Evolutionary conservation across 2,113 vertebrate species (phyloP).

Genomic region (Manacus vitellinus): DNA sequence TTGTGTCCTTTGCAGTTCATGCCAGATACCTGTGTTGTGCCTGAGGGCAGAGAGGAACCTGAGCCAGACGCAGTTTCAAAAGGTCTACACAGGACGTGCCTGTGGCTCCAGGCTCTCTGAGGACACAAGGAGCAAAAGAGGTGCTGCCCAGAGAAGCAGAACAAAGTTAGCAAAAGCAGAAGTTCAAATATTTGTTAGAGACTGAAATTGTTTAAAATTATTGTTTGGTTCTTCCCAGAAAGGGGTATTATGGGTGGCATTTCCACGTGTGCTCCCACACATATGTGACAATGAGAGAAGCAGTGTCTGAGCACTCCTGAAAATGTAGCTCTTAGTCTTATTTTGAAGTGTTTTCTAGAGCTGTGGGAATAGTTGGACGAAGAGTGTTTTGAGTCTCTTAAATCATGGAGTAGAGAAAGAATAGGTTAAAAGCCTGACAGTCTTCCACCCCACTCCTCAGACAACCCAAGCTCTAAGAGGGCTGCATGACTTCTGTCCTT

Average conservation of each 20-base stretch:
- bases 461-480: background rate
- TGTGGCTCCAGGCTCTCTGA: background rate
- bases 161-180: background rate
- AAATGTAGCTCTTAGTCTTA: background rate
- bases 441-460: background rate
- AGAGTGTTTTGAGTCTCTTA: background rate
- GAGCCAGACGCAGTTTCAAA: constrained; percentile 8
- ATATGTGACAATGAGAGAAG: background rate
- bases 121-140: background rate
- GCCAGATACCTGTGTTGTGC: background rate
- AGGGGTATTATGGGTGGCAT: background rate
- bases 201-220: background rate
- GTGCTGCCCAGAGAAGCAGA: background rate
- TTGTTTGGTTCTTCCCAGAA: background rate
- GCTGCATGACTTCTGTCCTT: background rate
- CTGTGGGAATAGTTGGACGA: background rate
- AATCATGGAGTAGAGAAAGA: background rate
- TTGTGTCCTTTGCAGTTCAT: background rate
- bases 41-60: background rate
- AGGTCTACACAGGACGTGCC: background rate
- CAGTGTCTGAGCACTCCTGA: background rate
- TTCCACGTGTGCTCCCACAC: background rate
- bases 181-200: background rate
- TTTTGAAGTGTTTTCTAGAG: constrained; percentile 18
- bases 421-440: background rate